Evolutionary conservation across 35 echinoderm and acorn worm genomes (phyloP).

Genomic region (Hemicentrotus pulcherrimus): DNA sequence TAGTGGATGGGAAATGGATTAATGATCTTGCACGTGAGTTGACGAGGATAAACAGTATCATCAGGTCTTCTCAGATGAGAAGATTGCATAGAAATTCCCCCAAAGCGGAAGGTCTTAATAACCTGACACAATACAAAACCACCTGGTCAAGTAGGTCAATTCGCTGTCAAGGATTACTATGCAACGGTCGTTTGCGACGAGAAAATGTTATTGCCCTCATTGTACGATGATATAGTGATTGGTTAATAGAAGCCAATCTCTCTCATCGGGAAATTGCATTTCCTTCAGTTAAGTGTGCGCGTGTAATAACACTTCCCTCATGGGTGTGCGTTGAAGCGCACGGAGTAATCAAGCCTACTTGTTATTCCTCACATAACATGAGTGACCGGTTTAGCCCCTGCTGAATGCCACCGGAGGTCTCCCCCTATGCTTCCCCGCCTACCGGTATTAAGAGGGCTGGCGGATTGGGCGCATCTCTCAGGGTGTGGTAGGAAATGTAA

Average conservation of each 20-base stretch:
- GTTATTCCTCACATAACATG: not conserved
- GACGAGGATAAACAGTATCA: not conserved
- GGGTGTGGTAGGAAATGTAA: conserved; percentile 33
- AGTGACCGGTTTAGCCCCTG: conserved; percentile 7
- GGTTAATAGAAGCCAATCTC: not conserved
- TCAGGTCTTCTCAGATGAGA: conserved; percentile 1
- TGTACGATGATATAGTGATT: conserved; percentile 14
- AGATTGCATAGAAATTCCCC: not conserved
- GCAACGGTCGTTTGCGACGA: not conserved
- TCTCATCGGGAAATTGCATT: conserved; percentile 37
- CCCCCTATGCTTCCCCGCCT: not conserved
- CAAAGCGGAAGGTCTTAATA: not conserved
- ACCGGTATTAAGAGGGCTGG: not conserved
- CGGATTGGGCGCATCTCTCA: not conserved
- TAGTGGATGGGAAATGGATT: not conserved
- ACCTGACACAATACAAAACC: conserved; percentile 1
- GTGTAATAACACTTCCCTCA: conserved; percentile 22
- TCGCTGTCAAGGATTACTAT: conserved; percentile 23
- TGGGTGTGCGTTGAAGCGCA: conserved; percentile 4
- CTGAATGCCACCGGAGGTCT: conserved; percentile 15
- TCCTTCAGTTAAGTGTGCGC: conserved; percentile 34
- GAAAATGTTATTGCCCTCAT: not conserved
- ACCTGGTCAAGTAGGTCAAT: conserved; percentile 28
- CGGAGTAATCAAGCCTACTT: conserved; percentile 8
- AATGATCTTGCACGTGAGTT: not conserved